Base-by-base conservation (phyloP, 2,113 vertebrate genomes). In the Chaetodon auriga region DNA sequence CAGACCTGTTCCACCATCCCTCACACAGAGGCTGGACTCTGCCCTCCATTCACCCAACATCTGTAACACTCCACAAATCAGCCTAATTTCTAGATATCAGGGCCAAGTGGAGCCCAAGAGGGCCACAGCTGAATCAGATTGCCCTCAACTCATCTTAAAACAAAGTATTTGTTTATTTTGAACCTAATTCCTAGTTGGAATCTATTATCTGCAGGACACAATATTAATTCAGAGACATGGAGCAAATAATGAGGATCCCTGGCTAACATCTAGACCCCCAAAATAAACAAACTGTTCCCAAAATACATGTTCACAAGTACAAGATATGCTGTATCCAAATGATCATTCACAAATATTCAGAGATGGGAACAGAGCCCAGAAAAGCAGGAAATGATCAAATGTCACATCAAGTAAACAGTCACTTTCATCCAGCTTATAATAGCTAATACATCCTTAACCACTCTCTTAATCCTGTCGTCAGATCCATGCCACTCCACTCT, bases 1-100 rank as follows among this genome's bases (percentile, higher is more conserved):
- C 82, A 95, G 90, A 86, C 84, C 68, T 81, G 84, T 83, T 90
- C 86, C 79, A 79, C 90, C 84, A 92, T 90, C 87, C 76, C 72
- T 83, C 88, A 88, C 84, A 87, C 46, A 75, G 72, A 88, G 78
- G 63, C 75, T 82, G 83, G 83, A 86, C 88, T 86, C 69, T 71
- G 84, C 72, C 81, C 83, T 82, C 78, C 58, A 65, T 75, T 89
- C 88, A 82, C 63, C 69, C 55, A 85, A 87, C 86, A 90, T 90
- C 87, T 84, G 80, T 75, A 74, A 68, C 87, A 80, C 57, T 68
- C 72, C 70, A 80, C 68, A 69, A 68, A 90, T 88, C 79, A 60
- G 66, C 53, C 65, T 82, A 62, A 64, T 84, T 74, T 83, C 60
- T 19, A 7, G 45, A 80, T 63, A 71, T 75, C 63, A 75, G 15